These are phyloP conservation scores for Pterocles gutturalis DNA, from an alignment of 2,113 vertebrate genomes.

Conservation along the genomic window DNA sequence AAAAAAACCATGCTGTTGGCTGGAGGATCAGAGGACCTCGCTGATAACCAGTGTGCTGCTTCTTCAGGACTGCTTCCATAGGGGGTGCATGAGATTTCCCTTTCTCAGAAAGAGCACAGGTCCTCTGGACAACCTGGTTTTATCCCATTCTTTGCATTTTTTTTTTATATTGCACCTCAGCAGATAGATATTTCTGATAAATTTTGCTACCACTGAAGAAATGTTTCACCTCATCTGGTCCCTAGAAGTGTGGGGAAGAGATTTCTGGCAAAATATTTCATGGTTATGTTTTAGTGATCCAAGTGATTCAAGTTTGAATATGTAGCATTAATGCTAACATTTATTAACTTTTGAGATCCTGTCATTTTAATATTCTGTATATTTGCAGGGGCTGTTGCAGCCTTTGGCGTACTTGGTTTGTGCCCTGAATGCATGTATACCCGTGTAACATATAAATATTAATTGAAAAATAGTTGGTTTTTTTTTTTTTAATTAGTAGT, in stretches of 20 bases:
- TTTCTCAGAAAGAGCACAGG: not conserved
- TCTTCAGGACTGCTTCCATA: not conserved
- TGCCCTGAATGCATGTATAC: not conserved
- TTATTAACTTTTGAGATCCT: not conserved
- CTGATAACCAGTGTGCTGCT: not conserved
- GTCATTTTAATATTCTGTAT: not conserved
- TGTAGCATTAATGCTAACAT: not conserved
- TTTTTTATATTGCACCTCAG: not conserved
- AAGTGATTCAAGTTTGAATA: not conserved
- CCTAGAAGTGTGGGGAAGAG: not conserved
- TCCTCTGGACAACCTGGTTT: not conserved
- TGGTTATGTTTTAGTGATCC: not conserved
- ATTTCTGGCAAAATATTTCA: not conserved
- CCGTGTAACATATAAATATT: not conserved
- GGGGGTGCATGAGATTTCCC: not conserved
- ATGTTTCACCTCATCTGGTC: not conserved
- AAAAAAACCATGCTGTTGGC: not conserved
- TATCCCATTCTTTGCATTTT: not conserved
- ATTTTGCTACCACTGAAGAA: not conserved
- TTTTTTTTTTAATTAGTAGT: conserved; percentile 2
- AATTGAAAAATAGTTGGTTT: not conserved
- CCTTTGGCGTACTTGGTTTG: not conserved
- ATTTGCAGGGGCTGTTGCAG: not conserved
- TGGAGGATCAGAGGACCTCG: not conserved
- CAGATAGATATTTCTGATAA: not conserved